These are phyloP conservation scores for Mixornis gularis DNA, from an alignment of 2,113 vertebrate genomes.

Conservation along the genomic window DNA sequence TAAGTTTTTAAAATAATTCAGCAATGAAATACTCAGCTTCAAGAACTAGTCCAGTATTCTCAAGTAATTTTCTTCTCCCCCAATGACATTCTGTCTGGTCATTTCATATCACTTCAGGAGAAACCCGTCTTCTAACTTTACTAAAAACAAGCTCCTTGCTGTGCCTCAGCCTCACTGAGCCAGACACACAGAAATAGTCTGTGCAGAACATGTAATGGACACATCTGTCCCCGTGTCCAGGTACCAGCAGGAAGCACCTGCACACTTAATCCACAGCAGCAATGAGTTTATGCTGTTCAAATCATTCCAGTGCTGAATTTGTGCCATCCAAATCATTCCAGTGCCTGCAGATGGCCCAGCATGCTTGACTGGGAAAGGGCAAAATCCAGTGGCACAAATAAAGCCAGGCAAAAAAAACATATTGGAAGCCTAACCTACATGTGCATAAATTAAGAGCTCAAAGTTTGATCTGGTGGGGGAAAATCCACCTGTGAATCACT, in stretches of 20 bases:
- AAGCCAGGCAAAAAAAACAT: background rate
- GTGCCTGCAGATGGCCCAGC: background rate
- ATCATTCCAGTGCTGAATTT: background rate
- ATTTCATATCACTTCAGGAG: background rate
- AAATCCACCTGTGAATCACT: background rate
- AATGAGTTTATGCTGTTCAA: background rate
- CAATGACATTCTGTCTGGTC: background rate
- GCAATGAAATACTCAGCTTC: background rate
- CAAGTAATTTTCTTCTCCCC: background rate
- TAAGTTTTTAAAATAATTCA: background rate
- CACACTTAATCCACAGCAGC: background rate
- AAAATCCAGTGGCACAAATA: background rate
- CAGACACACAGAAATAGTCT: background rate
- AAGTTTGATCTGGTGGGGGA: background rate
- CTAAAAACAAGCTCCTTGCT: background rate
- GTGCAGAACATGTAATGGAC: accelerated
- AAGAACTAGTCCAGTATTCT: background rate
- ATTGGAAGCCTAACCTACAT: background rate
- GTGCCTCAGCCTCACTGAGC: background rate
- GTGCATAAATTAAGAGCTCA: background rate
- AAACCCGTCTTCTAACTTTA: background rate
- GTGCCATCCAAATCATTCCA: background rate
- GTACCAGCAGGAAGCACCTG: background rate
- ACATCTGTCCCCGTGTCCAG: background rate
- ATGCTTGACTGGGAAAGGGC: background rate